Base-by-base conservation (phyloP, 2,888 invertebrate species). In the Drosophila anomalata region DNA sequence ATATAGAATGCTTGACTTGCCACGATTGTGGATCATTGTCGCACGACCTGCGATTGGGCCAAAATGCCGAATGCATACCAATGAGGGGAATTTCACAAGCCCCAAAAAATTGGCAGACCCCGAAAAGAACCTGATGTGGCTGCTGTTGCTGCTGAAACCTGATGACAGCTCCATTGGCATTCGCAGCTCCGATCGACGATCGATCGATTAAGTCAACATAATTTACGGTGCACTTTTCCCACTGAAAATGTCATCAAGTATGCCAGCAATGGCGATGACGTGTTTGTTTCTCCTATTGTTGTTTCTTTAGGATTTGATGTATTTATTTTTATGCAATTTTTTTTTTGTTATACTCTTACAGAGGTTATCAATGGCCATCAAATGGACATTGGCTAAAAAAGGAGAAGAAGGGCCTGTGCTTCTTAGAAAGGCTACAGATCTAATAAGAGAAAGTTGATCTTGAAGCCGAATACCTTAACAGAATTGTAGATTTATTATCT, bases 51-150 rank as follows among this genome's bases (percentile, higher is more conserved):
- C 39, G 61, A 31, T 39, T 39, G 51, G 50, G 44, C 53, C 51
- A 70, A 76, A 76, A 75, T 75, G 84, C 80, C 66, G 62, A 65
- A 47, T 20, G 81, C 85, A 82, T 82, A 78, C 46, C 54, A 81
- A 81, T 77, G 54, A 73, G 53, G 62, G 73, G 84, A 86, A 80
- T 87, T 87, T 81, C 85, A 73, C 85, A 75, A 60, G 44, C 48
- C 20, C 14, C 20, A 9, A 53, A 75, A 60, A 67, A 56, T 54
- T 73, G 76, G 41, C 65, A 41, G 50, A 36, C 61, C 52, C 50
- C 60, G 36, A 48, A 48, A 36, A 73, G 59, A 62, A 58, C 51
- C 44, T 61, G 60, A 48, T 55, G 57, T 42, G 63, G 59, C 41
- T 63, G 59, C 12, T 33, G 31, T 11, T 11, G 31, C 36, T n/a